A percentile compares a stretch with the other conserved stretches of the same genome.
Conservation (phyloP, 2,888 invertebrate species). For the Trachelus tabidus region DNA sequence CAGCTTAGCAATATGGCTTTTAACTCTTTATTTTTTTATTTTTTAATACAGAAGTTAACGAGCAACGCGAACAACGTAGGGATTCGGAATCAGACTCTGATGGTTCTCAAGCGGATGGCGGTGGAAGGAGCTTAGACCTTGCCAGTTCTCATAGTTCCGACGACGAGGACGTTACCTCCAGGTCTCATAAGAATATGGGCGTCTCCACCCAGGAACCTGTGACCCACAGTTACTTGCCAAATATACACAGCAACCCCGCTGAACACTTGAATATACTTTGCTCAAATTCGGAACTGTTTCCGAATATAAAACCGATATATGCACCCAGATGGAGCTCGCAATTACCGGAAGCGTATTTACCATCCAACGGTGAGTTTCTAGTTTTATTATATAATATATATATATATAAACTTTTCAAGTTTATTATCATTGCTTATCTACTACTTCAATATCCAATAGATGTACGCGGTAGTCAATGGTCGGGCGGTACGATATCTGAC, state of each 20-base stretch:
- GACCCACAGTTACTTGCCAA: constrained; percentile 71
- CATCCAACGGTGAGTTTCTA: constrained; percentile 64
- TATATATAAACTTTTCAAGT: neutral
- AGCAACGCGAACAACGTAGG: constrained; percentile 67
- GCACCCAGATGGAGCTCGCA: constrained; percentile 78
- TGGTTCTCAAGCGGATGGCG: constrained; percentile 68
- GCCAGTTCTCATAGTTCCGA: constrained; percentile 97
- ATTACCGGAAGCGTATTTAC: constrained; percentile 74
- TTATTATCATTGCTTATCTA: neutral
- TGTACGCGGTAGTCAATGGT: constrained; percentile 74
- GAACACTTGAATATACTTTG: constrained; percentile 63
- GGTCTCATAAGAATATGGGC: constrained; percentile 58
- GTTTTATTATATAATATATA: neutral
- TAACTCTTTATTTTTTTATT: neutral
- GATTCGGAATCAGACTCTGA: constrained; percentile 87
- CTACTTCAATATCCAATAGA: constrained; percentile 41
- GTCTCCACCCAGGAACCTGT: constrained; percentile 59
- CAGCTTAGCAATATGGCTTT: neutral
- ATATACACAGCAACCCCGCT: constrained; percentile 64
- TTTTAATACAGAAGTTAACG: constrained; percentile 40
- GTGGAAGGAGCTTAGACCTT: constrained; percentile 85
- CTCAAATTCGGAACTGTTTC: constrained; percentile 76
- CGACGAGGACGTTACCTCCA: constrained; percentile 73
- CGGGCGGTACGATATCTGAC: constrained; percentile 83
- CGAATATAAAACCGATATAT: constrained; percentile 75